A percentile compares a stretch with the other conserved stretches of the same genome.
phyloP scores from a whole-genome alignment of 2,888 invertebrate species.

The Agonopterix arenella region DNA sequence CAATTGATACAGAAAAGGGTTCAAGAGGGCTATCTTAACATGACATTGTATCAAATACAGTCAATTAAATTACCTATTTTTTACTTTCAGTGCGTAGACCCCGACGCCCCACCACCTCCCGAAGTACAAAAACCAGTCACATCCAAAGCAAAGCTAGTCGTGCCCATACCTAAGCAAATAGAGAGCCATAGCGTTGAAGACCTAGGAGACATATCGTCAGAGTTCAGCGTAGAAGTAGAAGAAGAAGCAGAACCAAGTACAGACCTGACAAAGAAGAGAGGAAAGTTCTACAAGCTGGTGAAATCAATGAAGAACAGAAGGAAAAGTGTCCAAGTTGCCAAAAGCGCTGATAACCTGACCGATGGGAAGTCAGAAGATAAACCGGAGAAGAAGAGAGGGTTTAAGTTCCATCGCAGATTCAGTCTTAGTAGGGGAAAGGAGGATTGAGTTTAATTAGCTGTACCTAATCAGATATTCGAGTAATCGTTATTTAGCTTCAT shows the following conservation, averaged over 20 bases:
- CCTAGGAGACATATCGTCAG: constrained; percentile 67
- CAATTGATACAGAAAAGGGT: too few species aligned
- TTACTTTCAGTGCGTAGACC: constrained; percentile 58
- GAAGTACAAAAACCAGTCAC: constrained; percentile 55
- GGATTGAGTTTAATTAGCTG: constrained; percentile 32
- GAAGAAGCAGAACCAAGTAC: constrained; percentile 46
- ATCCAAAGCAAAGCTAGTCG: constrained; percentile 50
- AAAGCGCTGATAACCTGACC: constrained; percentile 59
- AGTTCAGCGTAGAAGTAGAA: constrained; percentile 69
- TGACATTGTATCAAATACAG: too few species aligned
- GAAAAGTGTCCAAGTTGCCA: constrained; percentile 69
- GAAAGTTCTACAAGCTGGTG: constrained; percentile 65
- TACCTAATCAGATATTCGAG: background rate
- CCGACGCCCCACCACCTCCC: constrained; percentile 49
- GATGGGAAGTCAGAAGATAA: constrained; percentile 55
- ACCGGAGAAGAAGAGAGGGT: constrained; percentile 59
- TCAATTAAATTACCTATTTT: background rate
- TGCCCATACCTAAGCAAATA: constrained; percentile 44
- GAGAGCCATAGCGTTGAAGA: constrained; percentile 68
- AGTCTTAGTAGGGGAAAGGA: constrained; percentile 63
- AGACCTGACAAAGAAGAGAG: constrained; percentile 57
- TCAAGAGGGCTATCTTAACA: too few species aligned
- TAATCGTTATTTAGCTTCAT: too few species aligned
- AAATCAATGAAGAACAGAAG: constrained; percentile 69
- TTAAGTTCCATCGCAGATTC: constrained; percentile 66